Percentiles rank a stretch among this genome's conserved stretches.
These are phyloP conservation scores for Rhadina sibilatrix DNA, from an alignment of 2,113 vertebrate species.

Conservation along the genomic window DNA sequence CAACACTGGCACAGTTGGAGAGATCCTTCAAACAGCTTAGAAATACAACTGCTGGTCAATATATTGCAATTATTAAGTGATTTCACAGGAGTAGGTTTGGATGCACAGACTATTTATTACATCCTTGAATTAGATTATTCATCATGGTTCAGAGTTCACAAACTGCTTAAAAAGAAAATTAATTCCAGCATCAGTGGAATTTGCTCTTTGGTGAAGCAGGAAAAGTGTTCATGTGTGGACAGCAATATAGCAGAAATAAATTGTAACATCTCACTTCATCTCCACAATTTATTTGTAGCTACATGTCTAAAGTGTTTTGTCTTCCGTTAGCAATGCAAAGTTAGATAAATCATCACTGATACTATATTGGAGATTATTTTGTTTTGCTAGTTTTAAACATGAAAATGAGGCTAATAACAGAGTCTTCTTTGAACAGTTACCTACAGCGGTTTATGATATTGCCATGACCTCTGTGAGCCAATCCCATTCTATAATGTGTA, in stretches of 20 bases:
- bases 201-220: background rate
- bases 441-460: background rate
- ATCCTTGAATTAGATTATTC: background rate
- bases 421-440: background rate
- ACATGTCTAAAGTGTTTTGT: background rate
- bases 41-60: background rate
- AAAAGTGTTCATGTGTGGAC: background rate
- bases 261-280: background rate
- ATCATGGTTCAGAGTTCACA: background rate
- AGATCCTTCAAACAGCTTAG: background rate
- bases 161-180: background rate
- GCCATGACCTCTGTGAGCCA: background rate
- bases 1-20: background rate
- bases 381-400: background rate
- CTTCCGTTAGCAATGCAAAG: background rate
- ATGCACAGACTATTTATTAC: background rate
- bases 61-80: background rate
- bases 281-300: background rate
- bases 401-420: background rate
- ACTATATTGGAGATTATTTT: background rate
- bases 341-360: background rate
- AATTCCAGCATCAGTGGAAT: background rate
- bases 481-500: background rate
- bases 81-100: background rate
- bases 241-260: background rate